These are phyloP conservation scores for Hydractinia symbiolongicarpus DNA, from an alignment of 30 jellyfish, hydroid and myxozoan genomes.

Conservation along the genomic window DNA sequence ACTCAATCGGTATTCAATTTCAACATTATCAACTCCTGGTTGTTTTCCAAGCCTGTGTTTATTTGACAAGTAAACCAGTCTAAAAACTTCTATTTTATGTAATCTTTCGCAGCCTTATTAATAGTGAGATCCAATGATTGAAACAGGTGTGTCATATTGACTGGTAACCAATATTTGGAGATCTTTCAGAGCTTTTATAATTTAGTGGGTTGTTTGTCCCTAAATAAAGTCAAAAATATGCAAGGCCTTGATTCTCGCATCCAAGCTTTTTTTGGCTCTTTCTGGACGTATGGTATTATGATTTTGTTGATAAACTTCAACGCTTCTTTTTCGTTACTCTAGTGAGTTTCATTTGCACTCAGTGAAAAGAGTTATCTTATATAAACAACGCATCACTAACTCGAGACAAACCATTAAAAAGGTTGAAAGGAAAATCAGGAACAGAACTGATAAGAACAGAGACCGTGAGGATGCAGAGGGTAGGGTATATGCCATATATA, in stretches of 20 bases:
- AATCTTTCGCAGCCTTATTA: slow-evolving; percentile 5
- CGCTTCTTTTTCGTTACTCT: slow-evolving; percentile 9
- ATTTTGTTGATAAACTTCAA: slow-evolving; percentile 16
- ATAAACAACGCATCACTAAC: no score
- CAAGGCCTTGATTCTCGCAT: slow-evolving; percentile 9
- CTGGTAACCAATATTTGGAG: neutral
- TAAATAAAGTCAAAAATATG: slow-evolving; percentile 6
- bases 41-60: slow-evolving; percentile 14
- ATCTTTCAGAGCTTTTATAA: slow-evolving; percentile 1
- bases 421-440: no score
- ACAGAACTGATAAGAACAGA: no score
- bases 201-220: slow-evolving; percentile 1
- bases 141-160: slow-evolving; percentile 19
- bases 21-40: slow-evolving; percentile 26
- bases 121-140: slow-evolving; percentile 18
- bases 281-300: slow-evolving; percentile 6
- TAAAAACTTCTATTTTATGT: slow-evolving; percentile 8
- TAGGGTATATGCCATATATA: no score
- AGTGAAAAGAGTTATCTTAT: neutral
- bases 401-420: no score
- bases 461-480: no score
- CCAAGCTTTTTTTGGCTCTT: neutral
- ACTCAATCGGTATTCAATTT: slow-evolving; percentile 13
- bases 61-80: slow-evolving; percentile 9
- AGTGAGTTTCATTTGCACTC: neutral